These are phyloP conservation scores for Ormyrus rosae DNA, from an alignment of 2,888 invertebrate species.

Conservation along the genomic window DNA sequence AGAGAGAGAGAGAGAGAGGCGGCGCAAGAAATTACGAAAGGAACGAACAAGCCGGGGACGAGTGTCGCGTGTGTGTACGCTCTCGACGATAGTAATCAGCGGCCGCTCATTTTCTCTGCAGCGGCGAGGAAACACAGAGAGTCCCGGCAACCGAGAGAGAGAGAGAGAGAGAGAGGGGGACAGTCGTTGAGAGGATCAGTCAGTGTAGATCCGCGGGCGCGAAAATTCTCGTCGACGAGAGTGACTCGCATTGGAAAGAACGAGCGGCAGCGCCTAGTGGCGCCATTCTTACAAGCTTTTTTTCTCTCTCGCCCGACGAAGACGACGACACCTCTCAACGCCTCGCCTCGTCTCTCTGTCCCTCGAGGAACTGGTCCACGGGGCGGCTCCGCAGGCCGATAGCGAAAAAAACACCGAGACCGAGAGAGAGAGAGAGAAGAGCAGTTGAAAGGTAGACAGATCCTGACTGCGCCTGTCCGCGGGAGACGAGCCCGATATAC, in stretches of 20 bases:
- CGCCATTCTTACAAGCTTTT: not conserved
- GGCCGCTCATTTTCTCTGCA: no score
- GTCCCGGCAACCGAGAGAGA: no score
- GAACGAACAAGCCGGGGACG: constrained; percentile 49
- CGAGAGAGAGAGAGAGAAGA: constrained; percentile 24
- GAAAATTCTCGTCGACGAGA: constrained; percentile 30
- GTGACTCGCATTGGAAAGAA: constrained; percentile 33
- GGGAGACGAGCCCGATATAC: constrained; percentile 59
- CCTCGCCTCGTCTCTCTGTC: constrained; percentile 1
- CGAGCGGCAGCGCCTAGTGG: not conserved
- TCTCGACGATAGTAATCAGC: no score
- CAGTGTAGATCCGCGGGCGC: constrained; percentile 56
- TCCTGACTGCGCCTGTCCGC: constrained; percentile 55
- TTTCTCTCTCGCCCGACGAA: not conserved
- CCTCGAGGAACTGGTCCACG: not conserved
- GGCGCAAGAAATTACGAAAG: not conserved
- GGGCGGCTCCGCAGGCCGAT: not conserved
- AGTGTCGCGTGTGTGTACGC: constrained; percentile 51
- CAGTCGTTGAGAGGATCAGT: constrained; percentile 62
- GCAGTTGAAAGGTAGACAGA: constrained; percentile 59
- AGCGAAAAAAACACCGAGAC: constrained; percentile 16
- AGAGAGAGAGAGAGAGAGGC: constrained; percentile 15
- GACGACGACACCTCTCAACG: constrained; percentile 42
- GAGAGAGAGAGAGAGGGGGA: no score
- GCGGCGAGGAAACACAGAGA: no score